These are phyloP conservation scores for Vipera latastei DNA, from an alignment of 2,797 vertebrate species.

Conservation along the genomic window DNA sequence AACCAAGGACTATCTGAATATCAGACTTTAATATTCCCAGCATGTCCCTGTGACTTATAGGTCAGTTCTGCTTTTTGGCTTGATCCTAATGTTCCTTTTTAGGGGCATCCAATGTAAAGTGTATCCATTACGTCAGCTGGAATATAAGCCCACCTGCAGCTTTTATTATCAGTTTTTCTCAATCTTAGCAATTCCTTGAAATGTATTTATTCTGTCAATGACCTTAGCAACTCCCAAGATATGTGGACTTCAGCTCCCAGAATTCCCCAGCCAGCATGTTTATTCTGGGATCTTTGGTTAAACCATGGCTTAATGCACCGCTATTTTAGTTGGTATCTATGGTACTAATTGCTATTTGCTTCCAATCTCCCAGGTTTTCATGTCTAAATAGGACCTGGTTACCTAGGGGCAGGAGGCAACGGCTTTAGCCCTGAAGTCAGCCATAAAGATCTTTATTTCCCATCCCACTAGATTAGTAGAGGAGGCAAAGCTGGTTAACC, in stretches of 20 bases:
- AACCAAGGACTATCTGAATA: too few species aligned
- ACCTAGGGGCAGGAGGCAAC: neutral
- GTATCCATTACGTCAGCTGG: neutral
- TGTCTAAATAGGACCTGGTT: neutral
- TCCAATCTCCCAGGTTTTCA: neutral
- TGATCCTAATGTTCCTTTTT: neutral
- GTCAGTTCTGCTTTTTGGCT: too few species aligned
- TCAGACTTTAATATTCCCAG: too few species aligned
- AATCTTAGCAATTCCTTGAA: neutral
- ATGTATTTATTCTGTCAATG: neutral
- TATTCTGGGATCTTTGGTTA: neutral
- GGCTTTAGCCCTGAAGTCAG: neutral
- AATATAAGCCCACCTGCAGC: neutral
- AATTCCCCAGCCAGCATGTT: neutral
- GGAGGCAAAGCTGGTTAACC: neutral
- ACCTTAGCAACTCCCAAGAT: neutral
- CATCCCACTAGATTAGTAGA: neutral
- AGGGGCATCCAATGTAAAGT: neutral
- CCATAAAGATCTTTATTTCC: neutral
- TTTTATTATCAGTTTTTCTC: neutral
- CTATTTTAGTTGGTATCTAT: neutral
- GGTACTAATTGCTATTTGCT: neutral
- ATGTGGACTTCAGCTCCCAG: neutral
- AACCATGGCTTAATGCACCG: neutral
- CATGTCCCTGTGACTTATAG: too few species aligned